Percentiles rank a stretch among this genome's conserved stretches.
Conservation (phyloP, 2,888 invertebrate species). For the Andrena haemorrhoa region DNA sequence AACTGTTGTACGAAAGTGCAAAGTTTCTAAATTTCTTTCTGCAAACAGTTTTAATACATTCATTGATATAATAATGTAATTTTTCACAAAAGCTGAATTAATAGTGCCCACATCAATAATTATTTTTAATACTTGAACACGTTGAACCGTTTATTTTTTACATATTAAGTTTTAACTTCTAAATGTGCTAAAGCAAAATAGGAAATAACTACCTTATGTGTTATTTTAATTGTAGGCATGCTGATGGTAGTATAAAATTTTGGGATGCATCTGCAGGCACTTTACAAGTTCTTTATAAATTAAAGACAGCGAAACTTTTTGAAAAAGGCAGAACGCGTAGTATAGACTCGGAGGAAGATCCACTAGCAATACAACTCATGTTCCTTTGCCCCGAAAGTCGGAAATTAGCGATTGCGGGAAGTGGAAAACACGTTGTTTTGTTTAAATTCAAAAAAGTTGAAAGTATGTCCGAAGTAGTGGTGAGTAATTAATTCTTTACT, state of each 20-base stretch:
- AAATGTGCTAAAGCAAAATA: no score
- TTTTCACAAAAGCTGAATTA: no score
- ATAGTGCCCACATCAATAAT: no score
- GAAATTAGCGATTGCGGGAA: conserved; percentile 94
- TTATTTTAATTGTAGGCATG: conserved; percentile 89
- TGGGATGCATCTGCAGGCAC: conserved; percentile 99
- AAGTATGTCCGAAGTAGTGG: conserved; percentile 92
- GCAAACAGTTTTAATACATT: no score
- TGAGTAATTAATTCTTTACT: conserved; percentile 83
- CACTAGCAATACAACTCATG: conserved; percentile 95
- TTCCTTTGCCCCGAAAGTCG: conserved; percentile 97
- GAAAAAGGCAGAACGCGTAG: conserved; percentile 90
- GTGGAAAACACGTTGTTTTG: conserved; percentile 96
- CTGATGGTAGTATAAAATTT: conserved; percentile 99
- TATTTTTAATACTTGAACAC: background rate
- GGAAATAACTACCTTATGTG: background rate
- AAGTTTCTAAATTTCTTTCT: no score
- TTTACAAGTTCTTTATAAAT: conserved; percentile 97
- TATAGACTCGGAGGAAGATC: conserved; percentile 92
- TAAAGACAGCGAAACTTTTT: conserved; percentile 97
- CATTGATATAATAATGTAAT: no score
- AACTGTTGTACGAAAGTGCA: no score
- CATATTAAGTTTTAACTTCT: no score
- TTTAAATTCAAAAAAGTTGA: conserved; percentile 98
- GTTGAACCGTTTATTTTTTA: background rate